These are phyloP conservation scores for Cephus sareptanus DNA, from an alignment of 2,888 invertebrate species.

Conservation along the genomic window DNA sequence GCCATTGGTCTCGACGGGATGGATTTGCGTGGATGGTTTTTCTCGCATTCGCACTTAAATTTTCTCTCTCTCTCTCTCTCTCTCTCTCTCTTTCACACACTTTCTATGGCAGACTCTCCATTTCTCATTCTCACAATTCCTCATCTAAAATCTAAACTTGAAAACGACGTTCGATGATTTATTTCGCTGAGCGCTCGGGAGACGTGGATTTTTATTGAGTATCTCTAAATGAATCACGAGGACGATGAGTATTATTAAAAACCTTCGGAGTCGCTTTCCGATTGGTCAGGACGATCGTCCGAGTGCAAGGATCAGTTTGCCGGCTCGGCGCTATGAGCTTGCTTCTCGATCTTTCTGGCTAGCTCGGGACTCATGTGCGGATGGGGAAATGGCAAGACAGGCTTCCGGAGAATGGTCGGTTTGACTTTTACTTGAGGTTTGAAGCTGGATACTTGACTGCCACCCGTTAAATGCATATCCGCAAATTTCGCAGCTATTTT, in stretches of 20 bases:
- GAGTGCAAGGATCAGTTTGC: constrained; percentile 41
- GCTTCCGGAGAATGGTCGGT: constrained; percentile 82
- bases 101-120: not conserved
- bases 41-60: not conserved
- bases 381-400: constrained; percentile 68
- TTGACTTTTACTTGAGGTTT: constrained; percentile 84
- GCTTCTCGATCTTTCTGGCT: constrained; percentile 62
- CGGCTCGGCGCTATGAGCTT: constrained; percentile 58
- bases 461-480: constrained; percentile 73
- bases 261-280: not conserved
- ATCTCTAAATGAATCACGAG: not conserved
- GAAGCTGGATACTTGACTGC: constrained; percentile 66
- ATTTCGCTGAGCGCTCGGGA: constrained; percentile 3
- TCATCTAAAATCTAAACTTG: not conserved
- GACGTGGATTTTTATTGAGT: constrained; percentile 1
- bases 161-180: constrained; percentile 8
- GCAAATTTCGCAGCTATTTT: constrained; percentile 75
- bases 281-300: constrained; percentile 1
- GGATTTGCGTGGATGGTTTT: constrained; percentile 22
- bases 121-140: not conserved
- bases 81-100: not conserved
- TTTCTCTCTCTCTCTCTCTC: not conserved
- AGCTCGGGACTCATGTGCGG: constrained; percentile 64
- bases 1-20: constrained; percentile 49
- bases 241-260: not conserved